phyloP scores from a whole-genome alignment of 2,888 invertebrate genomes.

The Nymphalis polychloros region DNA sequence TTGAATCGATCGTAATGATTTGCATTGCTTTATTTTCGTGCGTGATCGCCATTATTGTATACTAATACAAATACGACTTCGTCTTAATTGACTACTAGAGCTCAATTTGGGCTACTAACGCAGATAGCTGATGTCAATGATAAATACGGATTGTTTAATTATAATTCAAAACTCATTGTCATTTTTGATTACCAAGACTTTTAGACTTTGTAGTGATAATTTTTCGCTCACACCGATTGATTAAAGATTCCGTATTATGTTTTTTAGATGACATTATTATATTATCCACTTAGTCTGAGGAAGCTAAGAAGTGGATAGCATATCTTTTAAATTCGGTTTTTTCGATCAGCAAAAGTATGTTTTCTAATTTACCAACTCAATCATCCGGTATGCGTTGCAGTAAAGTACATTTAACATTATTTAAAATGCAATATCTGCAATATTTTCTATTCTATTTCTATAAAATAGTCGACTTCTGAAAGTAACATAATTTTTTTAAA shows the following conservation, averaged over 20 bases:
- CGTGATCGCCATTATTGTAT: constrained; percentile 52
- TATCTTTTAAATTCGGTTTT: too few species aligned
- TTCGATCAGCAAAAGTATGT: too few species aligned
- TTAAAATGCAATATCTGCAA: too few species aligned
- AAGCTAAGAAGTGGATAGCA: too few species aligned
- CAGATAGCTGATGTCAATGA: constrained; percentile 24
- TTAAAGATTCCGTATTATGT: too few species aligned
- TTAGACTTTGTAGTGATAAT: too few species aligned
- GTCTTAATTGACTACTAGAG: constrained; percentile 19
- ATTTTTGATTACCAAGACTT: background rate
- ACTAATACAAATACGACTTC: constrained; percentile 18
- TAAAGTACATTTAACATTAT: too few species aligned
- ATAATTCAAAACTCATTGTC: background rate
- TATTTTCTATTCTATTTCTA: background rate
- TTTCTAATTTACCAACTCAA: too few species aligned
- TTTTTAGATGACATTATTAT: too few species aligned
- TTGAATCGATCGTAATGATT: constrained; percentile 26
- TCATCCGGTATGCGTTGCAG: too few species aligned
- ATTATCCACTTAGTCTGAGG: too few species aligned
- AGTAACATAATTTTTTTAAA: constrained; percentile 17
- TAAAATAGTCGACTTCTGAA: background rate
- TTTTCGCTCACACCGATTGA: background rate
- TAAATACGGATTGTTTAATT: constrained; percentile 3
- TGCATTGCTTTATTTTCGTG: constrained; percentile 23
- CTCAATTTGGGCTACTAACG: constrained; percentile 19